phyloP scores from a whole-genome alignment of 2,797 vertebrate genomes.

The Oreortyx pictus region DNA sequence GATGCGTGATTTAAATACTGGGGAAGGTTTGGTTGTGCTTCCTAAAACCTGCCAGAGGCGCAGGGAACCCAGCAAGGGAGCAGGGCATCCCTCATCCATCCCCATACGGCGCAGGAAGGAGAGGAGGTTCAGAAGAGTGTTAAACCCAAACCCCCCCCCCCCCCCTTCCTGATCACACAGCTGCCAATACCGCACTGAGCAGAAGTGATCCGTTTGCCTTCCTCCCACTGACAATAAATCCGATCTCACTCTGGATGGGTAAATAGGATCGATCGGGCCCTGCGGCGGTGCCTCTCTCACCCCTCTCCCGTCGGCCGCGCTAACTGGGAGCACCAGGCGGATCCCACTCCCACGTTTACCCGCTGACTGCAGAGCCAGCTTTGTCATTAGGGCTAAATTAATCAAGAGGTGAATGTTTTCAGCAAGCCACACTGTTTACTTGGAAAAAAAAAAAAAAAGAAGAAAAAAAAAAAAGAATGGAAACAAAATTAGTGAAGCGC shows the following conservation, averaged over 20 bases:
- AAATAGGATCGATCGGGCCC: conserved; percentile 89
- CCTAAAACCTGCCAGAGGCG: conserved; percentile 44
- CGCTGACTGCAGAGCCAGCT: conserved; percentile 63
- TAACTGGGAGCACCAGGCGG: conserved; percentile 66
- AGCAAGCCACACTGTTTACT: conserved; percentile 41
- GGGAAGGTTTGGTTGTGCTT: conserved; percentile 52
- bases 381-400: conserved; percentile 72
- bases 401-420: conserved; percentile 55
- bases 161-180: conserved; percentile 81
- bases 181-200: conserved; percentile 81
- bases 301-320: conserved; percentile 82
- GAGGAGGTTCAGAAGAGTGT: not conserved
- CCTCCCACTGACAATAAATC: conserved; percentile 85
- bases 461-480: not conserved
- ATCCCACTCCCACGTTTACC: conserved; percentile 59
- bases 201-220: conserved; percentile 80
- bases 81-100: not conserved
- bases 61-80: not conserved
- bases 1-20: conserved; percentile 57
- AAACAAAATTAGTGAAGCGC: conserved; percentile 29
- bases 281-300: conserved; percentile 72
- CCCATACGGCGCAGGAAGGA: not conserved
- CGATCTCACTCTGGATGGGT: conserved; percentile 85
- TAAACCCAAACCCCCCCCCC: conserved; percentile 58
- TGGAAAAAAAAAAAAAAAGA: not conserved